Percentiles rank a stretch among this genome's conserved stretches.
These are phyloP conservation scores for Tachystola acroxantha DNA, from an alignment of 2,888 invertebrate genomes.

Conservation along the genomic window DNA sequence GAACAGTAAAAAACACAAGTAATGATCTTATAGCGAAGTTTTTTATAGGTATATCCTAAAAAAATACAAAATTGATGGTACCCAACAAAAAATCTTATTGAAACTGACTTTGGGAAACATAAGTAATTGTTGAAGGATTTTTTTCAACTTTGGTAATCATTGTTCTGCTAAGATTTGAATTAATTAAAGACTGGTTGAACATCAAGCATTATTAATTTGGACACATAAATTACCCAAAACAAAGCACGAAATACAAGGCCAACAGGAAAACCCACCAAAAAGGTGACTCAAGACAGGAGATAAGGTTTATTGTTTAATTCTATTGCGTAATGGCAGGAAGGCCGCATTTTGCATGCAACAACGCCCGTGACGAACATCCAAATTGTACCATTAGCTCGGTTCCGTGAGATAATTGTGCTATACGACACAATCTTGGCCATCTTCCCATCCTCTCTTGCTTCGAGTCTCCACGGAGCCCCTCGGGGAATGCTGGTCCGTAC, in stretches of 20 bases:
- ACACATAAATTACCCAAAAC: conserved; percentile 7
- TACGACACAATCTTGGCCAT: not conserved
- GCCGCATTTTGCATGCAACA: conserved; percentile 33
- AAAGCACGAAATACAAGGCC: conserved; percentile 9
- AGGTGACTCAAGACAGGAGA: conserved; percentile 18
- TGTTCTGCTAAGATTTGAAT: too few species aligned
- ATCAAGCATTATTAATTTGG: not conserved
- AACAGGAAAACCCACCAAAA: conserved; percentile 7
- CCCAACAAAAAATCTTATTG: too few species aligned
- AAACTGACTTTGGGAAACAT: too few species aligned
- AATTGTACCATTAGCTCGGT: conserved; percentile 34
- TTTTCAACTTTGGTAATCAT: too few species aligned
- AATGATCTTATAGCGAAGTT: too few species aligned
- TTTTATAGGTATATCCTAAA: too few species aligned
- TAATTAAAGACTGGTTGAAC: too few species aligned
- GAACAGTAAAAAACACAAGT: too few species aligned
- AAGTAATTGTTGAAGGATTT: too few species aligned
- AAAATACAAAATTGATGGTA: too few species aligned
- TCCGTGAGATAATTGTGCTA: conserved; percentile 30
- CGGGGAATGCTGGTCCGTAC: not conserved
- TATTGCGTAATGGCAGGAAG: conserved; percentile 39
- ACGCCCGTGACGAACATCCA: conserved; percentile 40
- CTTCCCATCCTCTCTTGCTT: not conserved
- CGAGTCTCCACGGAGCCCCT: not conserved
- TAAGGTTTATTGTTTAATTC: conserved; percentile 40